Evolutionary conservation across 2,113 vertebrate species (phyloP).

Genomic region (Ceyx cyanopectus): DNA sequence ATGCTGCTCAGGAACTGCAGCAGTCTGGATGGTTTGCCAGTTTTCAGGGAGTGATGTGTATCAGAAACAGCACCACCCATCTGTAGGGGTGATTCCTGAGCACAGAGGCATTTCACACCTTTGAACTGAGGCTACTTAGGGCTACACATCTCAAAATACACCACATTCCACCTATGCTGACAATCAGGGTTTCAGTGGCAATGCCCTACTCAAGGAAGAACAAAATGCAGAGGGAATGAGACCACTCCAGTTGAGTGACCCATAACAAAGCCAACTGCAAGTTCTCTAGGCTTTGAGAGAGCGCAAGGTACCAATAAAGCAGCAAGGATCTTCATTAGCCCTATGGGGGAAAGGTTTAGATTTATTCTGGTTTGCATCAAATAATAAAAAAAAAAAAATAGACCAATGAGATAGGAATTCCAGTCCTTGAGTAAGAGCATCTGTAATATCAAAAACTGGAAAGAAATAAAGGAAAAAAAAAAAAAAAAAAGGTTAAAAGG

Average conservation of each 20-base stretch:
- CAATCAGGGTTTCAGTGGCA: neutral
- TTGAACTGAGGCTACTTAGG: neutral
- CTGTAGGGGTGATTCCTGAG: neutral
- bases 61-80: neutral
- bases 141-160: neutral
- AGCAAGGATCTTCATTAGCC: constrained; percentile 5
- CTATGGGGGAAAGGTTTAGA: neutral
- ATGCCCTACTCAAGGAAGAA: neutral
- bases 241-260: neutral
- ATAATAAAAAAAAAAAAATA: neutral
- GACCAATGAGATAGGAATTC: neutral
- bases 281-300: neutral
- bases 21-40: neutral
- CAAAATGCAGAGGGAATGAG: neutral
- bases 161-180: neutral
- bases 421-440: constrained; percentile 1
- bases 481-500: neutral
- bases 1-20: neutral
- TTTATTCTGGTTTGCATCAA: constrained; percentile 30
- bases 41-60: neutral
- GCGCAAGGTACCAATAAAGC: neutral
- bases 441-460: constrained; percentile 2
- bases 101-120: neutral
- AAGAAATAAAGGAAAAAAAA: neutral
- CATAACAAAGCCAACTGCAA: neutral